A percentile compares a stretch with the other conserved stretches of the same genome.
Evolutionary conservation across 2,113 vertebrate species (phyloP).

Genomic region (Spheniscus mendiculus): DNA sequence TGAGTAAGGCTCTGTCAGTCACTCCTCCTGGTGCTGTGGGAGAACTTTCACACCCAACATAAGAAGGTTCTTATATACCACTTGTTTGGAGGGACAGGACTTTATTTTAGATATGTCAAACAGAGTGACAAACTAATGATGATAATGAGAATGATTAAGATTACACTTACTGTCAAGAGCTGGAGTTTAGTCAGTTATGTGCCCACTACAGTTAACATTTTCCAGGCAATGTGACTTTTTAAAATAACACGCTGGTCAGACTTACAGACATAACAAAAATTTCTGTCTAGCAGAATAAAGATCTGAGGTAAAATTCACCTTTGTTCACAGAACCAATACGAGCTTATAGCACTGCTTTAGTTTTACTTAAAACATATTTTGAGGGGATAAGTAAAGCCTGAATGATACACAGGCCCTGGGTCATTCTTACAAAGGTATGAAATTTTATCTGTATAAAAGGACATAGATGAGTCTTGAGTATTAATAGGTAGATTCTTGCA

Average conservation of each 20-base stretch:
- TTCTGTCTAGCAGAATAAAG: not conserved
- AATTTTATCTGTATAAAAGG: not conserved
- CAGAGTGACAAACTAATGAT: not conserved
- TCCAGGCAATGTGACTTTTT: not conserved
- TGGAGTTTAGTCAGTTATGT: not conserved
- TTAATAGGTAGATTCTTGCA: not conserved
- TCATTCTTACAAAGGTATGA: not conserved
- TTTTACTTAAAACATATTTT: not conserved
- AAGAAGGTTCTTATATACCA: not conserved
- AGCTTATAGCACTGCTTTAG: not conserved
- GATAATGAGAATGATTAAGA: not conserved
- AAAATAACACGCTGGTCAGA: not conserved
- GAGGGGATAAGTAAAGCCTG: not conserved
- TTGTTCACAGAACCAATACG: not conserved
- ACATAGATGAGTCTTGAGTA: not conserved
- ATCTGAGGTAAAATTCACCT: not conserved
- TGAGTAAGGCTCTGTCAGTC: not conserved
- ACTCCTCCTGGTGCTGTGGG: fast-evolving
- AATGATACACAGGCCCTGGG: not conserved
- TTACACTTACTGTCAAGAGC: not conserved
- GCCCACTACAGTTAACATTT: not conserved
- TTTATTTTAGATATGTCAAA: not conserved
- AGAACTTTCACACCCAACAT: not conserved
- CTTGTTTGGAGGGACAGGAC: not conserved
- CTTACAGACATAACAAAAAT: not conserved